phyloP scores from a whole-genome alignment of 2,113 vertebrate genomes.

The Carassius carassius region DNA sequence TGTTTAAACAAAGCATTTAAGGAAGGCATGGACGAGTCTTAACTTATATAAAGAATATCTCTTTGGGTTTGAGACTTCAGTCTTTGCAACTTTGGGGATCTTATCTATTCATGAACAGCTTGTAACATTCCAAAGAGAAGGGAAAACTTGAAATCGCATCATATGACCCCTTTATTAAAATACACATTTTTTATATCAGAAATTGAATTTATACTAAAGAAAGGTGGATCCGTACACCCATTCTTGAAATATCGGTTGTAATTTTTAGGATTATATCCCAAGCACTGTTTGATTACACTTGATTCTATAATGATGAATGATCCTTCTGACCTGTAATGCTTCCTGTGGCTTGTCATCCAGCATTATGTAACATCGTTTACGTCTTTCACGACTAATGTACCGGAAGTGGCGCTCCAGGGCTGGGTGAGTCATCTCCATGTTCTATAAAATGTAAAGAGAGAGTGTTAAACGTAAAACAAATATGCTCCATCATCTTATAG shows the following conservation, averaged over 20 bases:
- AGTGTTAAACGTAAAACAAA: neutral
- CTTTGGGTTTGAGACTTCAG: no score
- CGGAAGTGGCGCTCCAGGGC: constrained; percentile 82
- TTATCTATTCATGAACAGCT: no score
- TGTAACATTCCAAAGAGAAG: no score
- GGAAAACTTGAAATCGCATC: no score
- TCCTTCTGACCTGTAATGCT: constrained; percentile 80
- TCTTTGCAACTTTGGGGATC: no score
- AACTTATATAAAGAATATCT: no score
- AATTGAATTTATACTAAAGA: neutral
- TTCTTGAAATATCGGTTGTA: neutral
- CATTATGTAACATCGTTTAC: constrained; percentile 80
- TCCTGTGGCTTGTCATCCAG: constrained; percentile 84
- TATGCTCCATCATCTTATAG: neutral
- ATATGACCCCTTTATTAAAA: neutral
- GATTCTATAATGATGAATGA: neutral
- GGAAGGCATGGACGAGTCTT: no score
- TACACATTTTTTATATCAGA: neutral
- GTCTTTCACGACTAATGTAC: constrained; percentile 84
- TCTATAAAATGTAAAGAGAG: constrained; percentile 63
- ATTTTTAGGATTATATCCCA: neutral
- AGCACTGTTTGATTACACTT: neutral
- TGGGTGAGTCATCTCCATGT: constrained; percentile 72
- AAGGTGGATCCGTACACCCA: neutral
- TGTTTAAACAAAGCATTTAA: no score